Evolutionary conservation across 2,113 vertebrate genomes (phyloP), one percentile per base, ranked within the genome.

Genomic region (Microcebus griseorufus): DNA sequence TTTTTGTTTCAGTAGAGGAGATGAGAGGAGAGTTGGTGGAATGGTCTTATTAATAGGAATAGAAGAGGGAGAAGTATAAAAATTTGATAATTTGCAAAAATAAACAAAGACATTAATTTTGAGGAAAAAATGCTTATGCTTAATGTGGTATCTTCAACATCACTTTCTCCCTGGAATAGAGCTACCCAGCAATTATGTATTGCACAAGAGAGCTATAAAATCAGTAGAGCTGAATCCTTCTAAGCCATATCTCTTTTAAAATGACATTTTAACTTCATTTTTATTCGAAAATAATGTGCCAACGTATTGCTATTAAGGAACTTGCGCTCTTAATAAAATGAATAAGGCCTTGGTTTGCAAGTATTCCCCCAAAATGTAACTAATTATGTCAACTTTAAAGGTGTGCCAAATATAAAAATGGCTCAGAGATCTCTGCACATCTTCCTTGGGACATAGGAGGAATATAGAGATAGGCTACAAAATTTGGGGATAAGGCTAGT

Each of bases 201-300:
- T 80, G 23, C 27, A 75, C 55, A 80, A 75, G 62, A 96, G 64
- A 95, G 17, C 62, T 81, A 87, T 75, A 83, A 85, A 88, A 60
- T 87, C 62, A 83, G 32, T 58, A 83, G 1, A 80, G 2, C 10
- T 64, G 72, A 92, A 78, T 34, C 65, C 64, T 86, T 67, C 86
- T 37, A 82, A 83, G 69, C 6, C 8, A 22, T 53, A 80, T 18
- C 8, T 94, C 58, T 75, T 94, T 88, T 42, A 42, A 95, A 95
- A 90, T 90, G 9, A 79, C 87, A 75, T 11, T 5, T 69, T 65
- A 82, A 23, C 55, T 88, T 69, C 13, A 91, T 67, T 73, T 80
- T 72, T 81, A 45, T 84, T 70, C 42, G 12, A 91, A 91, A 89
- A 97, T 64, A 82, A 75, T 93, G 9, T 70, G 14, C 45, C 55